Conservation (phyloP, 2,888 invertebrate genomes). For the Pammene fasciana region DNA sequence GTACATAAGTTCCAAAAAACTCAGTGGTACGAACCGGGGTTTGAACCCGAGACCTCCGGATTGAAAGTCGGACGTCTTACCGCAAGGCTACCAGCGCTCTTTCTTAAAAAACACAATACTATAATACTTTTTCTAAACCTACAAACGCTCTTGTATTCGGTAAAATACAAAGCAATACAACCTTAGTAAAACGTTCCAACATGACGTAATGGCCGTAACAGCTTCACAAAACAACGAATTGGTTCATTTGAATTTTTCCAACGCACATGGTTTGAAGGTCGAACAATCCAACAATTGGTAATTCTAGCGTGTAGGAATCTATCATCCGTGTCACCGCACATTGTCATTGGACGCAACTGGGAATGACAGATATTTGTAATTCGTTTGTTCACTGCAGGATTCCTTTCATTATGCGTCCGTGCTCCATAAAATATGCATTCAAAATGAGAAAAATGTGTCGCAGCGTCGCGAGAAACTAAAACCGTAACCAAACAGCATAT, state of each 20-base stretch:
- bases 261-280: slow-evolving; percentile 35
- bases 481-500: slow-evolving; percentile 45
- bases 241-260: slow-evolving; percentile 30
- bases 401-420: slow-evolving; percentile 77
- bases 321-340: slow-evolving; percentile 39
- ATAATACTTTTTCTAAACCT: too few species aligned
- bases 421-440: slow-evolving; percentile 80
- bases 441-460: slow-evolving; percentile 81
- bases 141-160: too few species aligned
- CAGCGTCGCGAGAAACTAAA: slow-evolving; percentile 59
- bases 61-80: too few species aligned
- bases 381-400: slow-evolving; percentile 71
- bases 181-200: slow-evolving; percentile 9
- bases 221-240: slow-evolving; percentile 26
- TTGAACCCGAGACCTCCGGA: too few species aligned
- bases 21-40: too few species aligned
- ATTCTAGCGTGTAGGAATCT: slow-evolving; percentile 25
- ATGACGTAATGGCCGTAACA: slow-evolving; percentile 26
- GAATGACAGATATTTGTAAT: slow-evolving; percentile 66
- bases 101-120: too few species aligned
- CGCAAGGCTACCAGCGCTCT: too few species aligned
- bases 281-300: slow-evolving; percentile 30
- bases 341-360: slow-evolving; percentile 40
- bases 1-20: too few species aligned
- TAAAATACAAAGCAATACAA: not conserved